Conservation (phyloP, 2,797 vertebrate species). For the Ctenochaetus hawaiiensis region DNA sequence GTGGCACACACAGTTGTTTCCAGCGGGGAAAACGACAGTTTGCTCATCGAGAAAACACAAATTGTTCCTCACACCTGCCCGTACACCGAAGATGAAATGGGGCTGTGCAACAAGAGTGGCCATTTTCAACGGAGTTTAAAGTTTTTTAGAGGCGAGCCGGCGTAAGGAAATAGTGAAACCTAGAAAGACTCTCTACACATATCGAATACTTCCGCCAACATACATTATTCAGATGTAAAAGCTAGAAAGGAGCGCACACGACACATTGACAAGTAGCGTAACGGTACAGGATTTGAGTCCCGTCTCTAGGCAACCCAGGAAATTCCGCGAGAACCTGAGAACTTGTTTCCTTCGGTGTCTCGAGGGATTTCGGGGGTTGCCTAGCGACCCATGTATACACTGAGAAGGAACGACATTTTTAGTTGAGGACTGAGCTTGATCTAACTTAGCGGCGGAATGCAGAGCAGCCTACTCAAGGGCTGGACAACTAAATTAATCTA, state of each 20-base stretch:
- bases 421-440: too few species aligned
- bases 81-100: conserved; percentile 89
- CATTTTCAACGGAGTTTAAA: conserved; percentile 67
- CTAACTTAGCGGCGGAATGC: too few species aligned
- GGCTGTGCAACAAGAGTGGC: conserved; percentile 81
- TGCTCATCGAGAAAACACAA: conserved; percentile 91
- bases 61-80: conserved; percentile 87
- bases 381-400: background rate
- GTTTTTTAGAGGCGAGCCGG: accelerated
- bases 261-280: background rate
- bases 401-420: background rate
- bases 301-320: conserved; percentile 59
- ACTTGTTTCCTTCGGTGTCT: background rate
- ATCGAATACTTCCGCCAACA: background rate
- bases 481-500: too few species aligned
- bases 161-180: too few species aligned
- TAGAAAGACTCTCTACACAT: background rate
- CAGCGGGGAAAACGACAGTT: conserved; percentile 90
- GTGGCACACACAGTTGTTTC: conserved; percentile 90
- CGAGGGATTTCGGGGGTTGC: conserved; percentile 22
- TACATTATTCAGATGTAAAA: background rate
- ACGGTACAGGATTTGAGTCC: conserved; percentile 3
- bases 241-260: background rate
- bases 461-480: too few species aligned
- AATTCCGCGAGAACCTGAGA: conserved; percentile 33